A percentile compares a stretch with the other conserved stretches of the same genome.
Conservation (phyloP, 2,113 vertebrate genomes). For the Rhinoderma darwinii region DNA sequence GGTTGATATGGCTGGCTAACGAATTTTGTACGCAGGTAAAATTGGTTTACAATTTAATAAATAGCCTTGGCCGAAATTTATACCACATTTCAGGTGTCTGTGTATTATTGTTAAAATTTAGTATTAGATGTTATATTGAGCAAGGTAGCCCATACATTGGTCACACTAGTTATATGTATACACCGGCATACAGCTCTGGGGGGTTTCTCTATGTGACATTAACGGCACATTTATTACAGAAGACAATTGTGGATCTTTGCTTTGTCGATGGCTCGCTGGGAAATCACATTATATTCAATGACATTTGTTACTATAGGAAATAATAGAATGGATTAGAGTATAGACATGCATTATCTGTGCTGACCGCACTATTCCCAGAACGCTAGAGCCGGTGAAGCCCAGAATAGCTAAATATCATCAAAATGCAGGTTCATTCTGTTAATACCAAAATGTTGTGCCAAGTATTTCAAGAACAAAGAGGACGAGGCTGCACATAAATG, state of each 20-base stretch:
- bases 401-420: not conserved
- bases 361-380: not conserved
- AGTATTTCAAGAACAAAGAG: not conserved
- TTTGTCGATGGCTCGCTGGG: not conserved
- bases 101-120: no score
- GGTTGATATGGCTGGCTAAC: no score
- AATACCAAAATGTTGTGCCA: not conserved
- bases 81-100: no score
- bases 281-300: constrained; percentile 14
- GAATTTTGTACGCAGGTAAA: no score
- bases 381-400: not conserved
- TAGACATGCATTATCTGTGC: not conserved
- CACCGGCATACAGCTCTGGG: no score
- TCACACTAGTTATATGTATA: no score
- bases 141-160: no score
- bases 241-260: not conserved
- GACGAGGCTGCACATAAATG: not conserved
- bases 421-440: not conserved
- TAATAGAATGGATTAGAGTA: not conserved
- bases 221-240: not conserved
- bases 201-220: not conserved
- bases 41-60: no score
- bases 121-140: no score
- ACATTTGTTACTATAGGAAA: not conserved
- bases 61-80: no score